phyloP scores from a whole-genome alignment of 2,888 invertebrate genomes.

The Leucania comma region DNA sequence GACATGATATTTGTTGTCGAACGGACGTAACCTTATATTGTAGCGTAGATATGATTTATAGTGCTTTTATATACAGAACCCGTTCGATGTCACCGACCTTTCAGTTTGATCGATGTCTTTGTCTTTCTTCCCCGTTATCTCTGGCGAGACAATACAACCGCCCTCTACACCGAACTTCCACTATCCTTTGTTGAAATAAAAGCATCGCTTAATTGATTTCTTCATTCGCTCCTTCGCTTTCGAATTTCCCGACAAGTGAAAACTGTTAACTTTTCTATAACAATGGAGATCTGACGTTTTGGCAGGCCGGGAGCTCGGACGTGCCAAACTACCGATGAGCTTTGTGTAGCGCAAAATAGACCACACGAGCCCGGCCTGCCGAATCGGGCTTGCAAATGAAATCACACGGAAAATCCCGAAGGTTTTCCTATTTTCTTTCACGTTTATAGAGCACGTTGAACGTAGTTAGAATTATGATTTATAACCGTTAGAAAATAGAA shows the following conservation, averaged over 20 bases:
- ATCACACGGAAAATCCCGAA: constrained; percentile 67
- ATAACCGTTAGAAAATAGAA: constrained; percentile 49
- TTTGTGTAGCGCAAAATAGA: constrained; percentile 77
- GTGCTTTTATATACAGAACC: constrained; percentile 61
- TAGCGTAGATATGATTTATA: constrained; percentile 53
- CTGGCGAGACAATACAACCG: constrained; percentile 66
- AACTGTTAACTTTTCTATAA: constrained; percentile 76
- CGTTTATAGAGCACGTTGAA: constrained; percentile 34
- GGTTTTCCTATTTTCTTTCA: constrained; percentile 53
- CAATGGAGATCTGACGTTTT: constrained; percentile 76
- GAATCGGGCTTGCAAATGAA: constrained; percentile 63
- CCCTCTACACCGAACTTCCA: constrained; percentile 70
- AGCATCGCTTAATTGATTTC: constrained; percentile 70
- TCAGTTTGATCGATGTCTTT: constrained; percentile 78
- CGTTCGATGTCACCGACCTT: constrained; percentile 70
- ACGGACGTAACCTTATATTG: constrained; percentile 44
- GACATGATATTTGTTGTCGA: constrained; percentile 38
- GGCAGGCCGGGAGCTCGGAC: constrained; percentile 70
- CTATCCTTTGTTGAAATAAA: constrained; percentile 71
- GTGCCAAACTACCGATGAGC: constrained; percentile 80
- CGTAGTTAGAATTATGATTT: constrained; percentile 44
- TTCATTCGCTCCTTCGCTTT: constrained; percentile 62
- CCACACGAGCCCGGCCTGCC: constrained; percentile 63
- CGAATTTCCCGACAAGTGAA: constrained; percentile 74
- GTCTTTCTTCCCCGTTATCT: constrained; percentile 72